These are phyloP conservation scores for Siniperca scherzeri DNA, from an alignment of 2,797 vertebrate species.

Conservation along the genomic window DNA sequence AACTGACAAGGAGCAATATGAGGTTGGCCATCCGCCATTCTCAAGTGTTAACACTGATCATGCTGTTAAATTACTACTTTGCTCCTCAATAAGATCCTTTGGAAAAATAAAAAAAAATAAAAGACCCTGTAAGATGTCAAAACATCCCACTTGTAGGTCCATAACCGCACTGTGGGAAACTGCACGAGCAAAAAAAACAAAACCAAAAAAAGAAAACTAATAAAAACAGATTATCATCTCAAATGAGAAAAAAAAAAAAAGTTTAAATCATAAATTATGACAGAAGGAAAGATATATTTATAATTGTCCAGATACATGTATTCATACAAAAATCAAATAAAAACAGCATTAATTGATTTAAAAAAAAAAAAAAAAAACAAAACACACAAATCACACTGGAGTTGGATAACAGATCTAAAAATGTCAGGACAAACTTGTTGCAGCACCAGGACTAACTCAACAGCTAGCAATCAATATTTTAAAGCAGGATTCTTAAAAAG, in stretches of 20 bases:
- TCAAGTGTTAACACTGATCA: neutral
- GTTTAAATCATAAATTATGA: neutral
- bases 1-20: neutral
- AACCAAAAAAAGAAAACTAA: constrained; percentile 5
- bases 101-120: neutral
- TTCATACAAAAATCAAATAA: constrained; percentile 1
- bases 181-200: constrained; percentile 8
- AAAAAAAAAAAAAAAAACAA: neutral
- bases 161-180: neutral
- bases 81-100: neutral
- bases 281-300: neutral
- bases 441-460: neutral
- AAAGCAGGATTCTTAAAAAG: constrained; percentile 1
- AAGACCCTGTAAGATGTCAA: neutral
- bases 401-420: neutral
- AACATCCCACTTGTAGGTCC: neutral
- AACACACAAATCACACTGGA: neutral
- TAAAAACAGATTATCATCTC: neutral
- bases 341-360: neutral
- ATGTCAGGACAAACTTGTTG: constrained; percentile 1
- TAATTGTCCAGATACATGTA: neutral
- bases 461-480: neutral
- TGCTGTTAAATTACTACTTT: neutral
- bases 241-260: neutral
- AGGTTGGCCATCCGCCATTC: neutral